A percentile compares a stretch with the other conserved stretches of the same genome.
Evolutionary conservation across 2,797 vertebrate species (phyloP).

Genomic region (Squalus acanthias): DNA sequence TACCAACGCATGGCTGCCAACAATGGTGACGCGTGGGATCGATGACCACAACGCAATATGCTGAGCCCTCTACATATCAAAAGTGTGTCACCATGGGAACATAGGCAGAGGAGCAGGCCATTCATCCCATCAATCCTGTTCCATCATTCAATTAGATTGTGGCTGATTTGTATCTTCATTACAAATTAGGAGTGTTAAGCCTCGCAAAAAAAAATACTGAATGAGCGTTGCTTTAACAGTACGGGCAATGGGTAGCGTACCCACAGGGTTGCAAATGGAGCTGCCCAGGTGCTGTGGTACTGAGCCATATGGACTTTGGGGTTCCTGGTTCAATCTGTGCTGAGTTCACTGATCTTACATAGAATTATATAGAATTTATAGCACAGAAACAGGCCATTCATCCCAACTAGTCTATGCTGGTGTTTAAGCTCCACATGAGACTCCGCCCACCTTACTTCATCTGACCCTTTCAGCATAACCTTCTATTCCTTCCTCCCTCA

Average conservation of each 20-base stretch:
- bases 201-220: not conserved
- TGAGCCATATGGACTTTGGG: not conserved
- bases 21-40: not conserved
- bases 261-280: not conserved
- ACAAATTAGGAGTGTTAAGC: not conserved
- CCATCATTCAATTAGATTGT: not conserved
- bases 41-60: not conserved
- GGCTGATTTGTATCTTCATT: not conserved
- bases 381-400: too few relatives aligned
- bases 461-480: too few relatives aligned
- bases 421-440: too few relatives aligned
- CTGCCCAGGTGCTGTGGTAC: too few relatives aligned
- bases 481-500: too few relatives aligned
- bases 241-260: not conserved
- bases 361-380: not conserved
- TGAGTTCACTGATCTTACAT: not conserved
- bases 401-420: too few relatives aligned
- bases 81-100: not conserved
- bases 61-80: not conserved
- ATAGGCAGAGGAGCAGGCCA: not conserved
- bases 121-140: not conserved
- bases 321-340: not conserved
- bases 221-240: not conserved
- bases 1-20: not conserved
- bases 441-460: too few relatives aligned